Evolutionary conservation across 1,140 invertebrate genomes (phyloP), one percentile per base, ranked within the genome.

Genomic region (Trachymyrmex cornetzi): DNA sequence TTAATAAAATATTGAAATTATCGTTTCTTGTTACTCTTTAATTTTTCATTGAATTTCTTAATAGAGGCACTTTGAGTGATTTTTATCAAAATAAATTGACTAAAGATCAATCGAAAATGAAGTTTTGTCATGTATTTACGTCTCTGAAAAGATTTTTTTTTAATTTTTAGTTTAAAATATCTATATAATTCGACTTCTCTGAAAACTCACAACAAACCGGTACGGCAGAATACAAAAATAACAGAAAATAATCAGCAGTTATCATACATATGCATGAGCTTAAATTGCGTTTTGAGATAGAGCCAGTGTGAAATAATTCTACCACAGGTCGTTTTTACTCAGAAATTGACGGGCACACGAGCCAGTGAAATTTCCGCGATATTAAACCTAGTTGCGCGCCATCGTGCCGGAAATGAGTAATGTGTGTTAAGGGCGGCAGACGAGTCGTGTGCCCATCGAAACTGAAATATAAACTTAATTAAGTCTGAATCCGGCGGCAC

Each of bases 391-490:
- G 67, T 74, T 24, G 75, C 61, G 75, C 75, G 50, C 64, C 16
- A 86, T 34, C 64, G 14, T 59, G n/a, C 19, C 34, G 77, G 63
- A 64, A 77, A 81, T 57, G 87, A 74, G 48, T 55, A 77, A 67
- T 63, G 77, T 81, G 64, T 71, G 50, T 38, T 12, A 27, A 16
- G 44, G 11, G 24, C 3, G n/a, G 34, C 24, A 63, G 63, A n/a
- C 50, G 38, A 24, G 16, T 48, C 19, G 24, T 59, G 55, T 30
- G 61, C 22, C 44, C 82, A 90, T 89, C 81, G 87, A 89, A 92
- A 93, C 91, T 92, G 92, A 93, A 91, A 91, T 91, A 92, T 91
- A 89, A 91, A 91, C 93, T 94, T 92, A 92, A 93, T 93, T 93
- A 92, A 91, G 88, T 88, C 63, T 86, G 88, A 85, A 90, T 87